phyloP scores from a whole-genome alignment of 2,888 invertebrate species.

The Caenorhabditis japonica region DNA sequence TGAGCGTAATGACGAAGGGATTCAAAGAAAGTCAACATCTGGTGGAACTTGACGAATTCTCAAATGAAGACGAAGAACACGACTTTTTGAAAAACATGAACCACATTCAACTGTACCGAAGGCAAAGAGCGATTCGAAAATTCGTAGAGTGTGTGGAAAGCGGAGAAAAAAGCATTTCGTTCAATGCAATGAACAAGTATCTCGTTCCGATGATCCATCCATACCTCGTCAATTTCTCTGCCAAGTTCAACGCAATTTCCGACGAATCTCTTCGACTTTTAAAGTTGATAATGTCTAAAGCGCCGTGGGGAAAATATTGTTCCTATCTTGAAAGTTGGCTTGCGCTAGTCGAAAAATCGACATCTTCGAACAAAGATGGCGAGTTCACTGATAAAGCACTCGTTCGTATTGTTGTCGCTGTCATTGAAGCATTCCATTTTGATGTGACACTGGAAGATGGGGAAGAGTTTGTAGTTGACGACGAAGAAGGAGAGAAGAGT shows the following conservation, averaged over 20 bases:
- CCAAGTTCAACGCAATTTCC: slow-evolving; percentile 80
- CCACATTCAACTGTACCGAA: slow-evolving; percentile 82
- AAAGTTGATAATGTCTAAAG: slow-evolving; percentile 52
- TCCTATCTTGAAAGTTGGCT: slow-evolving; percentile 87
- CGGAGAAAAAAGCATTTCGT: slow-evolving; percentile 56
- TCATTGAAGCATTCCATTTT: slow-evolving; percentile 92
- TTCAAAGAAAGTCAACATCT: slow-evolving; percentile 75
- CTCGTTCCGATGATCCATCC: slow-evolving; percentile 87
- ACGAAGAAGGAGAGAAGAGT: slow-evolving; percentile 32
- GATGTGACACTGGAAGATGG: slow-evolving; percentile 79
- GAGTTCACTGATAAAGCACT: slow-evolving; percentile 85
- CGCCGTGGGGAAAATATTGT: slow-evolving; percentile 80
- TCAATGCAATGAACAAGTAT: slow-evolving; percentile 82
- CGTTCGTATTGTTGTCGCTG: slow-evolving; percentile 80
- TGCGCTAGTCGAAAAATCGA: slow-evolving; percentile 82
- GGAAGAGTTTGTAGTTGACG: slow-evolving; percentile 26
- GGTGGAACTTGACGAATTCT: slow-evolving; percentile 75
- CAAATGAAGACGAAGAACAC: slow-evolving; percentile 78
- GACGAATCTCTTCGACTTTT: slow-evolving; percentile 56
- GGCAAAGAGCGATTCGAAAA: slow-evolving; percentile 87
- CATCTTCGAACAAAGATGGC: slow-evolving; percentile 16
- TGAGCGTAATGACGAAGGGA: slow-evolving; percentile 82
- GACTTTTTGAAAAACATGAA: slow-evolving; percentile 90
- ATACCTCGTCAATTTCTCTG: slow-evolving; percentile 86
- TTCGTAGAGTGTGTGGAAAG: slow-evolving; percentile 77